A percentile compares a stretch with the other conserved stretches of the same genome.
phyloP scores from a whole-genome alignment of 2,888 invertebrate species.

The Conchocele bisecta region DNA sequence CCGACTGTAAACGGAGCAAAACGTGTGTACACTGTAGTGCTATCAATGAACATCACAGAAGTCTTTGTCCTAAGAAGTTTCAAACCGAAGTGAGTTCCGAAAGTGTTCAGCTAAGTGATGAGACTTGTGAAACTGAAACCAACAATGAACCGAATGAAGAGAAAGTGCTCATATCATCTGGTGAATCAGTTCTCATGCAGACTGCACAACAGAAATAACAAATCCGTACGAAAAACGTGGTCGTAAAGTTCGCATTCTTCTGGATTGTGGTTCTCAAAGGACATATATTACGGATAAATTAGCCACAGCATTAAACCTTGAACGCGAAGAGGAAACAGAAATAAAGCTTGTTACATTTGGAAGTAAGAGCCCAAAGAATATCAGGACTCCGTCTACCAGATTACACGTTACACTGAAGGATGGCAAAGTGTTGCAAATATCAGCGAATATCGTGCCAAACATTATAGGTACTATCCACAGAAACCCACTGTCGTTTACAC shows the following conservation, averaged over 20 bases:
- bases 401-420: slow-evolving; percentile 16
- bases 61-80: slow-evolving; percentile 19
- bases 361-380: slow-evolving; percentile 4
- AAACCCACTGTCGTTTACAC: slow-evolving; percentile 14
- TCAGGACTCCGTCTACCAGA: background rate
- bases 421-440: slow-evolving; percentile 9
- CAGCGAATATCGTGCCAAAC: slow-evolving; percentile 22
- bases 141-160: background rate
- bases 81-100: background rate
- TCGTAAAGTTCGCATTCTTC: background rate
- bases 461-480: slow-evolving; percentile 29
- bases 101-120: background rate
- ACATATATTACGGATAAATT: slow-evolving; percentile 16
- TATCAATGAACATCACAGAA: slow-evolving; percentile 14
- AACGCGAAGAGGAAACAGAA: slow-evolving; percentile 3
- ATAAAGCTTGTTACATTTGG: slow-evolving; percentile 29
- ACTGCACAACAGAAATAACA: slow-evolving; percentile 9
- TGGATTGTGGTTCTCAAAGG: slow-evolving; percentile 18
- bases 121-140: background rate
- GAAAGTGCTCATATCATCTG: slow-evolving; percentile 4
- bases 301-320: background rate
- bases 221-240: background rate
- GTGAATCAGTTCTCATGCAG: slow-evolving; percentile 30
- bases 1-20: slow-evolving; percentile 3
- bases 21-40: slow-evolving; percentile 12